phyloP scores from a whole-genome alignment of 2,797 vertebrate genomes.

The Semaprochilodus insignis region DNA sequence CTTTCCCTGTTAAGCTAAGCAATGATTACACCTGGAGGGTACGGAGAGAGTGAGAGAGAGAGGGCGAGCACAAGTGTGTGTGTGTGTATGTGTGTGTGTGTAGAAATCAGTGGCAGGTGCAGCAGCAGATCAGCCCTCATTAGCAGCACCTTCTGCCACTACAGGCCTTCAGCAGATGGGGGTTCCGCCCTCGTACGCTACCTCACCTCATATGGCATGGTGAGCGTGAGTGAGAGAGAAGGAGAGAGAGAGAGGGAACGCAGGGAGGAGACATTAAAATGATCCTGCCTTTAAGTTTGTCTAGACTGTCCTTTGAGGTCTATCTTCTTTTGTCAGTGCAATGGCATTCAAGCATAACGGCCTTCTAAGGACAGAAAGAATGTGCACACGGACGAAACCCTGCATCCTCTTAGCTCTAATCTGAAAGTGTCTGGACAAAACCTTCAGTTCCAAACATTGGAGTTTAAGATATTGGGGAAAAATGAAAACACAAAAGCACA shows the following conservation, averaged over 20 bases:
- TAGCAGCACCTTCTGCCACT: conserved; percentile 97
- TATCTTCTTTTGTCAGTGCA: conserved; percentile 15
- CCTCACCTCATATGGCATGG: conserved; percentile 88
- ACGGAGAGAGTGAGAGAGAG: conserved; percentile 59
- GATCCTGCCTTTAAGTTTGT: conserved; percentile 31
- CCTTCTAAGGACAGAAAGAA: neutral
- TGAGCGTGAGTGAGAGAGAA: conserved; percentile 51
- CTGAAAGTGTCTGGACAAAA: neutral
- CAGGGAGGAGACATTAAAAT: conserved; percentile 31
- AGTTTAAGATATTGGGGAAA: too few species aligned
- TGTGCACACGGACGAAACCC: neutral
- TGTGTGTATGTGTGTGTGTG: conserved; percentile 33
- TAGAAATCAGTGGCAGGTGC: conserved; percentile 96
- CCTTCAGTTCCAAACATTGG: neutral
- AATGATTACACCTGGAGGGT: conserved; percentile 84
- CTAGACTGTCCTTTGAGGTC: neutral
- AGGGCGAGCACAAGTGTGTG: conserved; percentile 56
- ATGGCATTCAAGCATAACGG: conserved; percentile 14
- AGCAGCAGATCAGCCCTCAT: conserved; percentile 94
- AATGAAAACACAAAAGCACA: neutral
- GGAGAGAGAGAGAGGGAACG: conserved; percentile 19
- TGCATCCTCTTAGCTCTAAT: conserved; percentile 7
- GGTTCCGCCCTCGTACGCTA: conserved; percentile 91
- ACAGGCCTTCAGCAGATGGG: conserved; percentile 93
- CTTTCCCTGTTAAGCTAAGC: conserved; percentile 79